Base-by-base conservation (phyloP, 2,113 vertebrate species). In the Eptesicus fuscus region DNA sequence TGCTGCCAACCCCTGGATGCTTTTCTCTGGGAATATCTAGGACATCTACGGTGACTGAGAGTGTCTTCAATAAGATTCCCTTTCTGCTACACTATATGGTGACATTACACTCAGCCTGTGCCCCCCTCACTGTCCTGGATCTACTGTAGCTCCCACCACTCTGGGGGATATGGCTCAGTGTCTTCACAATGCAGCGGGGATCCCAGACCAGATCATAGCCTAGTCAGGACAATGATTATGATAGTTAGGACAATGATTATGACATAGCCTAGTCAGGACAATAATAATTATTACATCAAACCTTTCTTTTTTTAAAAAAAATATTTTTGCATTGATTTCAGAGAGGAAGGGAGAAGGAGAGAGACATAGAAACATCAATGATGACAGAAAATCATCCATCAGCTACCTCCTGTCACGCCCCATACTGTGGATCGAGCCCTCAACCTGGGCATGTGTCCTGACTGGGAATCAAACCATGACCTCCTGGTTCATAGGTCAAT, bases 91-190 rank as follows among this genome's bases (percentile, higher is more conserved):
- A n/a, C 6, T 76, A 18, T 42, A 7, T 7, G 18, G 22, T 80
- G 20, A 47, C 59, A 32, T 2, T 6, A 7, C 2, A 2, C 18
- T 14, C 61, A 18, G 10, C 40, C 32, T 20, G 0, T 53, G 28
- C 4, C 22, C 37, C 7, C 18, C 70, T 30, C 0, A 0, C 20
- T 37, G 20, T 5, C 32, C 40, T 53, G 10, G 28, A 7, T 78
- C 35, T 9, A 42, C 14, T 25, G 5, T 25, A 1, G 0, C 7
- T 77, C 35, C 4, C 18, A 32, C 14, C 7, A 6, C 8, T 51
- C 44, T n/a, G 11, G 20, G 16, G 2, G 12, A 42, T 42, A 42
- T 0, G 3, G 30, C 0, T 37, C 16, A 69, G 2, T 1, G 0
- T 61, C 77, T 92, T 67, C 42, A 61, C 2, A 69, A 16, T 3